phyloP scores from a whole-genome alignment of 2,797 vertebrate species.

The Amblyraja radiata region DNA sequence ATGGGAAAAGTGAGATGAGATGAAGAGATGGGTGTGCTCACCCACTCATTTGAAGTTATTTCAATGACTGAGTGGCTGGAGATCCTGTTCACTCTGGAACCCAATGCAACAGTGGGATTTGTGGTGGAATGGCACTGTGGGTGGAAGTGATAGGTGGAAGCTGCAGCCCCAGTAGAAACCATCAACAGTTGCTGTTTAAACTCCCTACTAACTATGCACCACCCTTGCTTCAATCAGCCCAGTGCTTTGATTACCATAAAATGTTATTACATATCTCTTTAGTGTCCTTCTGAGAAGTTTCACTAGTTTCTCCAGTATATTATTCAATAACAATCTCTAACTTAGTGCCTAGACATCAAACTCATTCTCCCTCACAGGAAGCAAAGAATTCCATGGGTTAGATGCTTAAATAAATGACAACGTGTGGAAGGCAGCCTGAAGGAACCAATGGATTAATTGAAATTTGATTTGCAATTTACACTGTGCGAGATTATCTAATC shows the following conservation, averaged over 20 bases:
- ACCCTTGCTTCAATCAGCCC: background rate
- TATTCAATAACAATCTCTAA: background rate
- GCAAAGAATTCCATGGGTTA: no score
- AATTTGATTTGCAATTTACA: slow-evolving; percentile 2
- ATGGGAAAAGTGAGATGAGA: background rate
- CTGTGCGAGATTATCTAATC: background rate
- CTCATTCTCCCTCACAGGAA: background rate
- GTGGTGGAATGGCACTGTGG: background rate
- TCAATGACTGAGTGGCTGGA: background rate
- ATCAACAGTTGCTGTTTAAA: background rate
- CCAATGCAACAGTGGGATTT: background rate
- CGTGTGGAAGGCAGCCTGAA: background rate
- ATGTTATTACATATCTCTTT: background rate
- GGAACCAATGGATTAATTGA: background rate
- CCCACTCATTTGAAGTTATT: background rate
- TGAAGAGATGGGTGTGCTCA: background rate
- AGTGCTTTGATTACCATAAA: background rate
- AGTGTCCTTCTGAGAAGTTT: background rate
- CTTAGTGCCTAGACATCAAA: background rate
- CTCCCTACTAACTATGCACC: background rate
- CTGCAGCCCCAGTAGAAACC: background rate
- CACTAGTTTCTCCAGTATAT: background rate
- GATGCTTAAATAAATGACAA: background rate
- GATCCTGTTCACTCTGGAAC: background rate
- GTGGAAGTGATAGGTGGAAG: background rate